Conservation (phyloP, 1,140 invertebrate genomes). For the Ptiloglossa arizonensis region DNA sequence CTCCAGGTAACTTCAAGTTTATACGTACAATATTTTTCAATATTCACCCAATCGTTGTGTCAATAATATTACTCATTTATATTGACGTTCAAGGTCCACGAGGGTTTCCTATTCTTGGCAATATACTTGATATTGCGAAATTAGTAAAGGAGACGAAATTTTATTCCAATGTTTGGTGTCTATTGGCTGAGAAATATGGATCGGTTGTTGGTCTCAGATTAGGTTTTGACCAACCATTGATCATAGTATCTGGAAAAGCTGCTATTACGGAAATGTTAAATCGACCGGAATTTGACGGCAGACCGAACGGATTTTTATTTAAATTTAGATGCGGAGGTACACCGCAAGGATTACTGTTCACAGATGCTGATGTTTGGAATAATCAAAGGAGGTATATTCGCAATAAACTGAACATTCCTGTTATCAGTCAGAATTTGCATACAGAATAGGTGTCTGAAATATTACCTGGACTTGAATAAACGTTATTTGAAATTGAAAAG, state of each 20-base stretch:
- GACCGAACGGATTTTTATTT: constrained; percentile 71
- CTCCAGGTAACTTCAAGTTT: constrained; percentile 34
- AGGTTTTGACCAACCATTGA: constrained; percentile 66
- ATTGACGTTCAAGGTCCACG: constrained; percentile 66
- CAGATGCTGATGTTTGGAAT: constrained; percentile 75
- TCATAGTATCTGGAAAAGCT: constrained; percentile 74
- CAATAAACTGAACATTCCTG: neutral
- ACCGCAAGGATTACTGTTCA: constrained; percentile 74
- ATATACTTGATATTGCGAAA: constrained; percentile 71
- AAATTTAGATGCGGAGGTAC: constrained; percentile 68
- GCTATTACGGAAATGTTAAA: constrained; percentile 74
- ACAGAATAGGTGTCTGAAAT: too few relatives aligned
- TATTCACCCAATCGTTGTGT: too few relatives aligned
- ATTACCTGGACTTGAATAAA: too few relatives aligned
- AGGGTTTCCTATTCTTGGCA: constrained; percentile 76
- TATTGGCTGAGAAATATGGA: constrained; percentile 74
- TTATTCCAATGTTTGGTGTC: constrained; percentile 66
- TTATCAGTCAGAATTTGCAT: neutral
- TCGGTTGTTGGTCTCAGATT: constrained; percentile 72
- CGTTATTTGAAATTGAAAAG: too few relatives aligned
- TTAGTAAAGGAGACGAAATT: constrained; percentile 72
- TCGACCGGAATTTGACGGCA: constrained; percentile 75
- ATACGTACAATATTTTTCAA: neutral
- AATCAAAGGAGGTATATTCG: constrained; percentile 75
- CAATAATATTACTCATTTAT: too few relatives aligned